phyloP scores from a whole-genome alignment of 1,140 invertebrate genomes.

The Triops cancriformis region DNA sequence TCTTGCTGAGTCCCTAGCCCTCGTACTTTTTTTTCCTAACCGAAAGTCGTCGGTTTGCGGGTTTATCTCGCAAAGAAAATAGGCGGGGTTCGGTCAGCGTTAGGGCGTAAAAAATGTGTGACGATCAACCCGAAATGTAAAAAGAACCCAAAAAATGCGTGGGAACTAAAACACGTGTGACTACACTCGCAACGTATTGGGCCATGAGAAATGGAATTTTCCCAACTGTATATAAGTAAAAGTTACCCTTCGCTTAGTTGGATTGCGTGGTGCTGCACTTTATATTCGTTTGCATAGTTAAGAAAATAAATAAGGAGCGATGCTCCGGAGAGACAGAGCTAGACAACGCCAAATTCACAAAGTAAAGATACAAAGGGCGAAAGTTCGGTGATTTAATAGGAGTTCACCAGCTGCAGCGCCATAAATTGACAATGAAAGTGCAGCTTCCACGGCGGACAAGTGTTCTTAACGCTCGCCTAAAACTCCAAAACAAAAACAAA shows the following conservation, averaged over 20 bases:
- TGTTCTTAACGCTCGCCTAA: too few relatives aligned
- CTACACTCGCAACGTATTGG: neutral
- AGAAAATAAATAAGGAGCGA: neutral
- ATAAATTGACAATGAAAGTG: neutral
- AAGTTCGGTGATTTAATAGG: neutral
- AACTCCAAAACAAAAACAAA: too few relatives aligned
- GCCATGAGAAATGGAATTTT: neutral
- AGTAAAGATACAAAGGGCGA: neutral
- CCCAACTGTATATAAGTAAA: neutral
- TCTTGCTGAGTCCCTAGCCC: neutral
- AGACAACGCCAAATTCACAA: neutral
- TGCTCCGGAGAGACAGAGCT: neutral
- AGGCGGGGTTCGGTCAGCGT: neutral
- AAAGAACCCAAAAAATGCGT: neutral
- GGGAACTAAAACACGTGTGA: neutral
- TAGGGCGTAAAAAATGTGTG: neutral
- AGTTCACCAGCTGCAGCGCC: neutral
- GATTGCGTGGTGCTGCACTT: neutral
- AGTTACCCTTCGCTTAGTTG: neutral
- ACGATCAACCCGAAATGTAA: neutral
- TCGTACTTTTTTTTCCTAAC: too few relatives aligned
- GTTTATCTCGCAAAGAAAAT: neutral
- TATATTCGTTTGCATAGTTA: neutral
- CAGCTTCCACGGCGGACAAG: too few relatives aligned
- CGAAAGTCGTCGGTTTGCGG: neutral